Conservation (phyloP, 1,140 invertebrate genomes). For the Drosophila sucinea region DNA sequence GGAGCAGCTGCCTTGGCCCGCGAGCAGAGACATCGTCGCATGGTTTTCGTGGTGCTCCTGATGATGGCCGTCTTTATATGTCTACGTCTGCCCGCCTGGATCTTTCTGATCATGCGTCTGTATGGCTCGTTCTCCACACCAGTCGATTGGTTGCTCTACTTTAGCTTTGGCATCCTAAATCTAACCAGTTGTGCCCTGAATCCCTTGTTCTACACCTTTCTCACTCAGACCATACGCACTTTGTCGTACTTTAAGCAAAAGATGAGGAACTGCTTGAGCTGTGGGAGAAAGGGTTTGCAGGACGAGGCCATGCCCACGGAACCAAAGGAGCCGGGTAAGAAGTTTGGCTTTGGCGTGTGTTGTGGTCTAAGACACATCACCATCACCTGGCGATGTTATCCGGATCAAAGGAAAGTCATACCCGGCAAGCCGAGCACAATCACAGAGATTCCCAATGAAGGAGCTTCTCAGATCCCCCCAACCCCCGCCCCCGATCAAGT, state of each 20-base stretch:
- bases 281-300: slow-evolving; percentile 10
- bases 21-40: slow-evolving; percentile 84
- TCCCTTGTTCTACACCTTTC: slow-evolving; percentile 85
- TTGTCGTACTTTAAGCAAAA: slow-evolving; percentile 44
- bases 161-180: slow-evolving; percentile 83
- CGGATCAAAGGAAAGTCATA: neutral
- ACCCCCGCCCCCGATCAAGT: neutral
- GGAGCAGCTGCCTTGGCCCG: slow-evolving; percentile 42
- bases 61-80: slow-evolving; percentile 84
- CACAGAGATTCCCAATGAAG: neutral
- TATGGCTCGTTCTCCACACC: slow-evolving; percentile 62
- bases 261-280: slow-evolving; percentile 28
- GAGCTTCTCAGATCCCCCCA: neutral
- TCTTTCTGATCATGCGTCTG: slow-evolving; percentile 83
- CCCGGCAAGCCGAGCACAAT: neutral
- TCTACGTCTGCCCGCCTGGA: slow-evolving; percentile 85
- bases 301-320: slow-evolving; percentile 53
- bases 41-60: slow-evolving; percentile 84
- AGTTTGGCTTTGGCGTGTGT: slow-evolving; percentile 33
- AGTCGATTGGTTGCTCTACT: slow-evolving; percentile 83
- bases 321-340: neutral
- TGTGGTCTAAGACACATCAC: slow-evolving; percentile 47
- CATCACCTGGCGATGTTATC: slow-evolving; percentile 55
- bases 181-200: slow-evolving; percentile 84
- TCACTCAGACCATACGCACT: slow-evolving; percentile 83